Conservation (phyloP, 2,888 invertebrate species). For the Sympetrum striolatum region DNA sequence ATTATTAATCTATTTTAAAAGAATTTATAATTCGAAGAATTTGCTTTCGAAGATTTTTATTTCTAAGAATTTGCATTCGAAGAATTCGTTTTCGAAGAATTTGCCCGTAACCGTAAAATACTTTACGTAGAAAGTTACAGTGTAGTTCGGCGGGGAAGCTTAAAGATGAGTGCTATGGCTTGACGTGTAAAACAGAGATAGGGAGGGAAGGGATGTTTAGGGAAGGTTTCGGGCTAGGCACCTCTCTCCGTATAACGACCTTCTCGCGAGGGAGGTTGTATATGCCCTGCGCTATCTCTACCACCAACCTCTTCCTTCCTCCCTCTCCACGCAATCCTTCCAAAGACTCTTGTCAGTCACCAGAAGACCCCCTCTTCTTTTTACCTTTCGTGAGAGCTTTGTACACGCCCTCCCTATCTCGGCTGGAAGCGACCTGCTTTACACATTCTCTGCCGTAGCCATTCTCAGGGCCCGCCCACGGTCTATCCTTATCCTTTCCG, state of each 20-base stretch:
- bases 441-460: background rate
- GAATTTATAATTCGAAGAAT: too few relatives aligned
- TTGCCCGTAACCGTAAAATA: too few relatives aligned
- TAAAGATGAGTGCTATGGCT: slow-evolving; percentile 17
- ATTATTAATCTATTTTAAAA: too few relatives aligned
- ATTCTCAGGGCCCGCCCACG: background rate
- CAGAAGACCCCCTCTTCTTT: slow-evolving; percentile 14
- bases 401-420: slow-evolving; percentile 1
- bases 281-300: slow-evolving; percentile 1
- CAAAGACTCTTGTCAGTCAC: slow-evolving; percentile 31
- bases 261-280: slow-evolving; percentile 12
- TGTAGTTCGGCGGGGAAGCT: background rate
- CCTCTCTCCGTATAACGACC: slow-evolving; percentile 12
- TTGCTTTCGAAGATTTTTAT: too few relatives aligned
- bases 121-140: background rate
- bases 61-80: too few relatives aligned
- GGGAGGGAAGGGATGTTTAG: background rate
- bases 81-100: too few relatives aligned
- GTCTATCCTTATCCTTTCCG: slow-evolving; percentile 25
- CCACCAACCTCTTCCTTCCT: background rate
- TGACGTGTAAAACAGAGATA: slow-evolving; percentile 6
- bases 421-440: background rate
- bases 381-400: background rate
- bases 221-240: slow-evolving; percentile 5
- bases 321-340: background rate